phyloP scores from a whole-genome alignment of 2,797 vertebrate species.

The Molossus alvarezi region DNA sequence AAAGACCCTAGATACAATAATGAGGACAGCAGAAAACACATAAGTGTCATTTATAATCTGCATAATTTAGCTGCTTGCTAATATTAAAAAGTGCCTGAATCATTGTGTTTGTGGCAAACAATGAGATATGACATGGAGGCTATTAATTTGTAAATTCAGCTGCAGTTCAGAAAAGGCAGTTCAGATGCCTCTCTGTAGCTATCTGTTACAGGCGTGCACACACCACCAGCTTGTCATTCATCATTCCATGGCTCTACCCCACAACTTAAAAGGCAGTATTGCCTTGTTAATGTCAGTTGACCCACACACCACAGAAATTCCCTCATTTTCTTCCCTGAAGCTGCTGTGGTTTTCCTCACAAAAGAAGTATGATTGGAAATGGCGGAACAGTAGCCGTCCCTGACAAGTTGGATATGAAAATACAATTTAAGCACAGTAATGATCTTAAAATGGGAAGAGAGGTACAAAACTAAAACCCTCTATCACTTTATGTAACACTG shows the following conservation, averaged over 20 bases:
- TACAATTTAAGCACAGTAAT: conserved; percentile 35
- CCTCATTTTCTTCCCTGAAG: conserved; percentile 34
- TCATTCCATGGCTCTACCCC: background rate
- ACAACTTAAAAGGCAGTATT: conserved; percentile 28
- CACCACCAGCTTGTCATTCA: conserved; percentile 21
- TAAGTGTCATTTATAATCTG: conserved; percentile 57
- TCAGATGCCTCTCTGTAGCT: conserved; percentile 3
- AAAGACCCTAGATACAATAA: conserved; percentile 65
- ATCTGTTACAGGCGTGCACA: conserved; percentile 29
- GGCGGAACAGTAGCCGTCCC: conserved; percentile 32
- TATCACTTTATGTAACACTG: background rate
- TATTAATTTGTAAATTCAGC: conserved; percentile 72
- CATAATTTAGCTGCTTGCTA: conserved; percentile 61
- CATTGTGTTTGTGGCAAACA: conserved; percentile 34
- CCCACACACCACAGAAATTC: background rate
- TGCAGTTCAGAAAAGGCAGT: conserved; percentile 39
- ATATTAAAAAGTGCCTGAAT: conserved; percentile 56
- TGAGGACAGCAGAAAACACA: background rate
- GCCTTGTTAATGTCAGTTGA: conserved; percentile 2
- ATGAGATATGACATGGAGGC: conserved; percentile 56
- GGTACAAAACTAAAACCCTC: conserved; percentile 35
- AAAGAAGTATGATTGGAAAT: conserved; percentile 38
- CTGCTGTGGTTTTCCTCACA: conserved; percentile 35
- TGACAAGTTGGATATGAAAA: conserved; percentile 59
- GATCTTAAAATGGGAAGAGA: conserved; percentile 8